A percentile compares a stretch with the other conserved stretches of the same genome.
Conservation (phyloP, 2,888 invertebrate genomes). For the Arctia plantaginis region DNA sequence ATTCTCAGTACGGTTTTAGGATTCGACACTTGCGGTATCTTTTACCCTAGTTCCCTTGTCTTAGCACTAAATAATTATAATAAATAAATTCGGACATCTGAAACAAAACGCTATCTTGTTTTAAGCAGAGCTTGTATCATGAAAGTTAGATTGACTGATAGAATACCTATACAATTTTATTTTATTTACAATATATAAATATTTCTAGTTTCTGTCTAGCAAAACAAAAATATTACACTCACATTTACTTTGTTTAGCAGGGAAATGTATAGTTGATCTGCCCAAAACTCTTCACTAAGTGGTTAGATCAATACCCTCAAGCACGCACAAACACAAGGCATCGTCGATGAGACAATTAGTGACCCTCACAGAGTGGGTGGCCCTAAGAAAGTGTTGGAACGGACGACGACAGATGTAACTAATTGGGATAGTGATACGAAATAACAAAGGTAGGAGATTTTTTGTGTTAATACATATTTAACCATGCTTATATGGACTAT, state of each 20-base stretch:
- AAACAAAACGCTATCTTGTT: too few species aligned
- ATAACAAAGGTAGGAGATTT: constrained; percentile 36
- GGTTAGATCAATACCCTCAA: constrained; percentile 14
- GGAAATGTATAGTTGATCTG: background rate
- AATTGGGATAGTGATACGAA: constrained; percentile 51
- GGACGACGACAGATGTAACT: constrained; percentile 50
- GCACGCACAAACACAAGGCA: constrained; percentile 10
- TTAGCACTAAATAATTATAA: background rate
- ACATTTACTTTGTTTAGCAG: background rate
- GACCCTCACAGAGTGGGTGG: constrained; percentile 28
- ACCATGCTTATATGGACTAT: constrained; percentile 15
- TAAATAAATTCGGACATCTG: too few species aligned
- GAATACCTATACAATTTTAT: too few species aligned
- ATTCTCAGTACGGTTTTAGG: background rate
- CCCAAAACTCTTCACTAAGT: constrained; percentile 8
- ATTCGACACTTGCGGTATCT: background rate
- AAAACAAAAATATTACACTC: too few species aligned
- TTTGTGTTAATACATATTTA: constrained; percentile 19
- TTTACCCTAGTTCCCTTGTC: background rate
- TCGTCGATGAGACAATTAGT: constrained; percentile 26
- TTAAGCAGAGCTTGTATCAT: too few species aligned
- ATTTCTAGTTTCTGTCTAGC: too few species aligned
- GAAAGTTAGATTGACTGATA: too few species aligned
- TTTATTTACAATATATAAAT: too few species aligned
- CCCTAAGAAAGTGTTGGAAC: constrained; percentile 27